Conservation (phyloP, 2,888 invertebrate species). For the Rutpela maculata region DNA sequence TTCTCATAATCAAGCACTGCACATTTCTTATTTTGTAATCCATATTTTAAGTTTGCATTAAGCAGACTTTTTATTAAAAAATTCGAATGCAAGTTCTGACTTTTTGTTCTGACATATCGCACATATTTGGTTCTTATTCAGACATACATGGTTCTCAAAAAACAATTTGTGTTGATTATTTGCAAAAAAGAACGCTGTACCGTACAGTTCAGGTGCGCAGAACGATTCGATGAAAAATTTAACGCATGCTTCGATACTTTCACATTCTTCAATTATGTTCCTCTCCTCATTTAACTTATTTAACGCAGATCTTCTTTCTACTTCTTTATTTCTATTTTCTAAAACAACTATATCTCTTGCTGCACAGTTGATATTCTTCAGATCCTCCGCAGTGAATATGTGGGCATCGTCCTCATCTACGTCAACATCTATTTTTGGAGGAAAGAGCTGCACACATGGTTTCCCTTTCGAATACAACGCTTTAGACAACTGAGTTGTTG, state of each 20-base stretch:
- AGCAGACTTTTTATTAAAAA: slow-evolving; percentile 2
- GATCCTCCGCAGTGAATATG: neutral
- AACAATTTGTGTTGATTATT: neutral
- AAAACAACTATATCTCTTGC: neutral
- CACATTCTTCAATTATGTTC: too few relatives aligned
- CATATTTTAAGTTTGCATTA: neutral
- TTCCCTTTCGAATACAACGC: neutral
- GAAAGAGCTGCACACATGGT: neutral
- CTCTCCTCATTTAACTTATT: slow-evolving; percentile 3
- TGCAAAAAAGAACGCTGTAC: too few relatives aligned
- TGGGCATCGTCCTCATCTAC: neutral
- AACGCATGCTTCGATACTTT: too few relatives aligned
- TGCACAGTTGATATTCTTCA: slow-evolving; percentile 3
- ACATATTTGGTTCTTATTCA: neutral
- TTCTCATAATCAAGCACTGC: slow-evolving; percentile 1
- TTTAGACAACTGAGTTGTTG: neutral
- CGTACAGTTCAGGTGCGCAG: too few relatives aligned
- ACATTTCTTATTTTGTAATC: slow-evolving; percentile 7
- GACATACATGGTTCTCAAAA: neutral
- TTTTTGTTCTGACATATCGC: neutral
- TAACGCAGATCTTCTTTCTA: neutral
- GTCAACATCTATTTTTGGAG: too few relatives aligned
- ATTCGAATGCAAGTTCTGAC: neutral
- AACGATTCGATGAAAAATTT: too few relatives aligned
- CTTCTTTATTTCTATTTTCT: slow-evolving; percentile 12